These are phyloP conservation scores for Erpobdella octoculata DNA, from an alignment of 2,888 invertebrate species.

Conservation along the genomic window DNA sequence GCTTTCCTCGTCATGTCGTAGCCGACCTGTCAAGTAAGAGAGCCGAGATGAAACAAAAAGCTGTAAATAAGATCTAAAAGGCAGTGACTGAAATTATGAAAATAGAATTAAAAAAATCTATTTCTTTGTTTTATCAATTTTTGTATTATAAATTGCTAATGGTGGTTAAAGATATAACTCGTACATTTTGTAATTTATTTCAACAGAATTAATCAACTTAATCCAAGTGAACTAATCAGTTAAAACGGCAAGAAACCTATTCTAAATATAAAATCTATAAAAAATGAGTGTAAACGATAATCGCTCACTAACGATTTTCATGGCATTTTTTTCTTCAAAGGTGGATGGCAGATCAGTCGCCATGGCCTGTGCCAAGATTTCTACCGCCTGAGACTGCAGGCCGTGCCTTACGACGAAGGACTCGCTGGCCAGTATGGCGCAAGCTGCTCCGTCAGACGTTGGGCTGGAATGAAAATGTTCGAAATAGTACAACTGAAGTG, in stretches of 20 bases:
- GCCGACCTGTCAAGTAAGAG: no score
- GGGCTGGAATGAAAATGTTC: constrained; percentile 56
- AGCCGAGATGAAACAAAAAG: no score
- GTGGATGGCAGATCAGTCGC: constrained; percentile 79
- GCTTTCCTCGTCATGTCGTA: constrained; percentile 87
- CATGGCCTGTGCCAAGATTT: constrained; percentile 95
- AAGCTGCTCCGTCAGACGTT: constrained; percentile 94
- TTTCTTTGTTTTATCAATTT: no score
- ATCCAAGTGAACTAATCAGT: neutral
- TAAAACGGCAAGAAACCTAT: neutral
- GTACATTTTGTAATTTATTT: no score
- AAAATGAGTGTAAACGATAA: no score
- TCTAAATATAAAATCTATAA: neutral
- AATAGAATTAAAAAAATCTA: no score
- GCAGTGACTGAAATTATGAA: no score
- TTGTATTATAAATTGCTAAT: no score
- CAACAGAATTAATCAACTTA: no score
- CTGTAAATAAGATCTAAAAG: no score
- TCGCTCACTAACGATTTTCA: constrained; percentile 62
- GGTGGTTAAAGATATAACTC: constrained; percentile 26
- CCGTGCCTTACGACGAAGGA: constrained; percentile 70
- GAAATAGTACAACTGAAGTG: neutral
- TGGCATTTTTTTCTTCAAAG: constrained; percentile 69
- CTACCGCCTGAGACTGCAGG: constrained; percentile 77
- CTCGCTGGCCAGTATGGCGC: constrained; percentile 82